Percentiles rank a stretch among this genome's conserved stretches.
Evolutionary conservation across 92 coral and sea anemone species (phyloP).

Genomic region (Porites lobata): DNA sequence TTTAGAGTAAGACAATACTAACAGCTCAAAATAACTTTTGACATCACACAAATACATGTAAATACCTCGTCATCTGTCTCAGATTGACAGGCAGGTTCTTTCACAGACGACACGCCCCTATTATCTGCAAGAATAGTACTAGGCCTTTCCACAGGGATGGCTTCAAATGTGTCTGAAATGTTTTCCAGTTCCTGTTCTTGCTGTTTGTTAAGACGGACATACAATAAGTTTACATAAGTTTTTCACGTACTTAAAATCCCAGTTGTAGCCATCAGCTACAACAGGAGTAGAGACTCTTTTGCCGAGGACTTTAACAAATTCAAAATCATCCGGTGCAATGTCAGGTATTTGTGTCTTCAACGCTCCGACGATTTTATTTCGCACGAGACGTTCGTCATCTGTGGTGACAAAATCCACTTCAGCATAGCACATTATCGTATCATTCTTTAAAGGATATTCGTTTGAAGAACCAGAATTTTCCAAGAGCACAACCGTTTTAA

Average conservation of each 20-base stretch:
- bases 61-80: constrained; percentile 31
- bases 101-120: constrained; percentile 13
- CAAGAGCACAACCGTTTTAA: constrained; percentile 8
- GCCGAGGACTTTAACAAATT: constrained; percentile 17
- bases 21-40: too few relatives aligned
- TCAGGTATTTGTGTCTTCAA: constrained; percentile 23
- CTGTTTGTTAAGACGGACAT: constrained; percentile 32
- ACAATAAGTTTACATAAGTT: constrained; percentile 14
- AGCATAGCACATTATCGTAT: constrained; percentile 33
- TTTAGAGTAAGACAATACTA: too few relatives aligned
- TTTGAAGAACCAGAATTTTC: constrained; percentile 21
- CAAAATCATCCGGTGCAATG: constrained; percentile 34
- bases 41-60: constrained; percentile 22
- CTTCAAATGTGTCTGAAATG: constrained; percentile 14
- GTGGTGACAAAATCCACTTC: constrained; percentile 29
- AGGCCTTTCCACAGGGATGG: constrained; percentile 25
- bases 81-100: constrained; percentile 22
- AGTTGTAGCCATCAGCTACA: constrained; percentile 34
- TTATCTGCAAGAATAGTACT: constrained; percentile 10
- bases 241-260: constrained; percentile 20
- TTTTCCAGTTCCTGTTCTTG: constrained; percentile 25
- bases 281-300: constrained; percentile 27
- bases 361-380: constrained; percentile 36
- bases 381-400: constrained; percentile 31
- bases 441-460: constrained; percentile 11